Conservation (phyloP, 2,113 vertebrate genomes). For the Harpagus bidentatus region DNA sequence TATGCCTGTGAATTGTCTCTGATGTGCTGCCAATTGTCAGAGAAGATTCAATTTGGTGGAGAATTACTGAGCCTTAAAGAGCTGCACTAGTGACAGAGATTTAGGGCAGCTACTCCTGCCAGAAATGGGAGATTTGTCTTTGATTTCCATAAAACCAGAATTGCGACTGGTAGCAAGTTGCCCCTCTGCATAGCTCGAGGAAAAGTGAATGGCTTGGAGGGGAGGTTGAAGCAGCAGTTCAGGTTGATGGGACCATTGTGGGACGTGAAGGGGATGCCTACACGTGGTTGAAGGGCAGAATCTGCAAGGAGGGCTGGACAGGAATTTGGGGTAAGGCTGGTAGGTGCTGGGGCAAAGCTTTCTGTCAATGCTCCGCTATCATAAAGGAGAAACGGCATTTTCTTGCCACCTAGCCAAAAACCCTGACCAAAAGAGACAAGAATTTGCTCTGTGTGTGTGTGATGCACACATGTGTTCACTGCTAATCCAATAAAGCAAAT, state of each 20-base stretch:
- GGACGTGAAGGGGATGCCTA: rapidly evolving
- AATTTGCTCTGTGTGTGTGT: neutral
- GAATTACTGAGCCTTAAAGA: conserved; percentile 43
- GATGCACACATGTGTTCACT: neutral
- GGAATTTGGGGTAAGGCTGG: neutral
- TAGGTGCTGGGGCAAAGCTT: neutral
- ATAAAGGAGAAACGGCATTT: neutral
- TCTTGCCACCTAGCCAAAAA: neutral
- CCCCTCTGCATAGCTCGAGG: rapidly evolving
- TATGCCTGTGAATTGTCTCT: conserved; percentile 57
- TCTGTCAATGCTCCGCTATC: rapidly evolving
- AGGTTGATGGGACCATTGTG: rapidly evolving
- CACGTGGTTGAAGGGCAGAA: neutral
- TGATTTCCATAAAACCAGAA: neutral
- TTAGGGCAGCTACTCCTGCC: conserved; percentile 42
- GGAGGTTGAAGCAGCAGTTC: neutral
- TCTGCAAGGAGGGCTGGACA: neutral
- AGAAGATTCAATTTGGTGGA: conserved; percentile 63
- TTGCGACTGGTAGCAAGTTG: neutral
- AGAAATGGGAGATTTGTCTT: conserved; percentile 36
- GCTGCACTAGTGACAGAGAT: conserved; percentile 12
- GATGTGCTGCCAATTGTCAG: conserved; percentile 69
- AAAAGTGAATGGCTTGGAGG: neutral
- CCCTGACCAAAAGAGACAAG: neutral
- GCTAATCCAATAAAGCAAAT: conserved; percentile 10